Conservation (phyloP, 2,797 vertebrate genomes). For the Tangara arthus region DNA sequence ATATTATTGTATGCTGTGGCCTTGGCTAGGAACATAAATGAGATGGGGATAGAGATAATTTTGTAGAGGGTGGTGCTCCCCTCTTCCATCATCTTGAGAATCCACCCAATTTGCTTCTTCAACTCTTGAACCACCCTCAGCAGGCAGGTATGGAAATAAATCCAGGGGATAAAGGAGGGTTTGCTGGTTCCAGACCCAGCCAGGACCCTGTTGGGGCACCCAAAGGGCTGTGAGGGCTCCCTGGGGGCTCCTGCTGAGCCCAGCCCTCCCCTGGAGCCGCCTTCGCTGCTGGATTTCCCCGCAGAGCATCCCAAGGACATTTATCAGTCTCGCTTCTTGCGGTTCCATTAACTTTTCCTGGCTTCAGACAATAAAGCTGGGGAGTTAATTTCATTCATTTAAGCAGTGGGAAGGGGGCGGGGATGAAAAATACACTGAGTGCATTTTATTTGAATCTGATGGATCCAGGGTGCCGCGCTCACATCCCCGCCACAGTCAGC, state of each 20-base stretch:
- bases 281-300: background rate
- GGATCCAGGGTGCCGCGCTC: background rate
- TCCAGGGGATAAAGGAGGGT: background rate
- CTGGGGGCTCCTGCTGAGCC: background rate
- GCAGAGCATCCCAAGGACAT: background rate
- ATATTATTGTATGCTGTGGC: background rate
- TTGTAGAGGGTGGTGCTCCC: background rate
- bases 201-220: rapidly evolving
- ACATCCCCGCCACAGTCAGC: background rate
- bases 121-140: background rate
- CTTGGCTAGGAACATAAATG: background rate
- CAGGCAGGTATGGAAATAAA: background rate
- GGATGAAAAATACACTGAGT: background rate
- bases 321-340: background rate
- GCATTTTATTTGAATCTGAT: background rate
- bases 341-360: conserved; percentile 49
- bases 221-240: background rate
- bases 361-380: conserved; percentile 14
- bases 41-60: background rate
- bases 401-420: background rate
- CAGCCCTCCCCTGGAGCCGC: background rate
- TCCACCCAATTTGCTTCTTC: background rate
- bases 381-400: conserved; percentile 50
- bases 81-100: background rate
- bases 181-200: background rate